These are phyloP conservation scores for Oplegnathus fasciatus DNA, from an alignment of 2,113 vertebrate species.

Conservation along the genomic window DNA sequence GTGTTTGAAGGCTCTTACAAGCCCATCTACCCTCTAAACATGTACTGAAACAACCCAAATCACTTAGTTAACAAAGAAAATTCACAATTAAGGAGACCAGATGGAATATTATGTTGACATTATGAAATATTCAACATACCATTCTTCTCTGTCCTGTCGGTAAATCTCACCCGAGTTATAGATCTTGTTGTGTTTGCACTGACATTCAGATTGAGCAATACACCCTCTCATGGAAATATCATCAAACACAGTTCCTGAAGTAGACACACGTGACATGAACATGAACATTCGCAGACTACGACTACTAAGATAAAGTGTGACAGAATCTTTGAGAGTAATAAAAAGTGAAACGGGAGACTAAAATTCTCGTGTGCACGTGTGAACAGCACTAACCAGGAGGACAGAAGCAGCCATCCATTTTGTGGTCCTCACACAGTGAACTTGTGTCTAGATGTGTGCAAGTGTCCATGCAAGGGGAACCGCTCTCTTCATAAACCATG, in stretches of 20 bases:
- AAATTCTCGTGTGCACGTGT: neutral
- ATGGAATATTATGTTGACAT: neutral
- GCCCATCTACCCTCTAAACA: constrained; percentile 90
- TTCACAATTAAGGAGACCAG: neutral
- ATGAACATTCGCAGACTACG: neutral
- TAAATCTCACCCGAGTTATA: constrained; percentile 85
- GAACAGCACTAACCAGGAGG: constrained; percentile 86
- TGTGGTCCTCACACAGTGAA: constrained; percentile 93
- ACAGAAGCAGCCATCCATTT: constrained; percentile 96
- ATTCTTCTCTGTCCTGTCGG: constrained; percentile 86
- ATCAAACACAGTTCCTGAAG: constrained; percentile 92
- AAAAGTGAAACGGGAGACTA: neutral
- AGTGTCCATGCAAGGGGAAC: constrained; percentile 93
- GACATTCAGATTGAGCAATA: constrained; percentile 85
- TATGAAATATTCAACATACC: constrained; percentile 78
- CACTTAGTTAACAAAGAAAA: neutral
- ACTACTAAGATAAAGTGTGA: neutral
- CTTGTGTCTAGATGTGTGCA: constrained; percentile 89
- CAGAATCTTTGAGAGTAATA: neutral
- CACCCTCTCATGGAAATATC: constrained; percentile 90
- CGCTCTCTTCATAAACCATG: constrained; percentile 93
- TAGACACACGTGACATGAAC: neutral
- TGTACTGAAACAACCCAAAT: constrained; percentile 78
- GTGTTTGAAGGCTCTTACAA: constrained; percentile 86
- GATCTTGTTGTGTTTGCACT: constrained; percentile 86